Conservation (phyloP, 2,797 vertebrate genomes). For the Myioborus miniatus region DNA sequence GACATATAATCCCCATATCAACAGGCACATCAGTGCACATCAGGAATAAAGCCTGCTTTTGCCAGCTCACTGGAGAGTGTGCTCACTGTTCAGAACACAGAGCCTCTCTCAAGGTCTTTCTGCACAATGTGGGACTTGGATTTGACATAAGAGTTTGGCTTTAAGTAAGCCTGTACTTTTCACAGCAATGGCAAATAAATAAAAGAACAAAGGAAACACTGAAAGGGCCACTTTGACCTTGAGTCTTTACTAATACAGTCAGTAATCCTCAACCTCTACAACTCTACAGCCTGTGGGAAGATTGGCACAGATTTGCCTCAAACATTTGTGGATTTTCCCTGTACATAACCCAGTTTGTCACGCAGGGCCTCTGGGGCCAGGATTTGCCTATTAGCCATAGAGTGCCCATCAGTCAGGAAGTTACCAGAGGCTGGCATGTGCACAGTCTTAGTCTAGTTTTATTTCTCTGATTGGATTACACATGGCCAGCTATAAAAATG, state of each 20-base stretch:
- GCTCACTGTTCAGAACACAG: background rate
- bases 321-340: background rate
- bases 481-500: background rate
- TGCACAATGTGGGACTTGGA: accelerated
- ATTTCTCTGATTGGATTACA: background rate
- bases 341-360: background rate
- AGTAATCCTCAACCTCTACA: background rate
- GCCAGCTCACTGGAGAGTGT: background rate
- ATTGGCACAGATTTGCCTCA: background rate
- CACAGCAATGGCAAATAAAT: background rate
- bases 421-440: background rate
- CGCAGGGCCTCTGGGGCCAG: background rate
- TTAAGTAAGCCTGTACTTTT: background rate
- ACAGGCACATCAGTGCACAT: background rate
- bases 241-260: background rate
- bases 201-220: background rate
- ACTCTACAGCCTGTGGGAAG: background rate
- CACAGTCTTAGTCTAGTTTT: background rate
- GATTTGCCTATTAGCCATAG: background rate
- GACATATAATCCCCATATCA: background rate
- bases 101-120: background rate
- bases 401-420: background rate
- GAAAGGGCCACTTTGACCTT: background rate
- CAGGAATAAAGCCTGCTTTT: background rate
- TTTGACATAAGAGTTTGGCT: background rate